Base-by-base conservation (phyloP, 2,888 invertebrate species). In the Sphaeridia pumilis region DNA sequence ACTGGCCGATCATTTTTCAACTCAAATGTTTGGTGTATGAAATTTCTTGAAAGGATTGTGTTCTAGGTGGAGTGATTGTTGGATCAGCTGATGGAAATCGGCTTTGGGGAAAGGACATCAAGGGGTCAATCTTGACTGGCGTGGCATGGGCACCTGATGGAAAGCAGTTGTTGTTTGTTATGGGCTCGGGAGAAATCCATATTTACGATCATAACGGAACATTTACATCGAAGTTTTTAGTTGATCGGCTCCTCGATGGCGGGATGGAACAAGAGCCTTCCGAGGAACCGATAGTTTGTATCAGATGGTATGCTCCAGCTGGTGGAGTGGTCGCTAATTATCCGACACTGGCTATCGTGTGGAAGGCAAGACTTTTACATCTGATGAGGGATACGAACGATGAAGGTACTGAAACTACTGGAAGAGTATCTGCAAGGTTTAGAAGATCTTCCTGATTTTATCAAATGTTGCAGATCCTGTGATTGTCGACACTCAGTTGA, bases 141-240 rank as follows among this genome's bases (percentile, higher is more conserved):
- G 92, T 95, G 0, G 92, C 92, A 72, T 98, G 97, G 97, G 93
- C 95, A 12, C 94, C 95, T 0, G 93, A 95, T 70, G 87, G 88
- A 49, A 82, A 86, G 58, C 75, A 89, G 42, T 74, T 98, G 12
- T 73, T 98, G 2, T 94, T 98, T 72, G 92, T 92, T 34, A 73
- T 93, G 52, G 78, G 80, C 50, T 90, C 81, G 72, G 94, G 95
- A 1, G 92, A 95, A 72, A 79, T 97, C 20, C 93, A 95, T 71
- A 74, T 92, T 5, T 98, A 93, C 72, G 97, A 98, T 70, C 87
- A 86, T 68, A 84, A 87, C 69, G 97, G 97, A 44, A 75, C 75
- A 64, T 78, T 76, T 65, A 70, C 76, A 20, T 52, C 52, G 1
- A 54, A 45, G 21, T 44, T 53, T 14, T 7, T 31, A 2, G 4